These are phyloP conservation scores for Notechis scutatus DNA, from an alignment of 2,113 vertebrate genomes.

Conservation along the genomic window DNA sequence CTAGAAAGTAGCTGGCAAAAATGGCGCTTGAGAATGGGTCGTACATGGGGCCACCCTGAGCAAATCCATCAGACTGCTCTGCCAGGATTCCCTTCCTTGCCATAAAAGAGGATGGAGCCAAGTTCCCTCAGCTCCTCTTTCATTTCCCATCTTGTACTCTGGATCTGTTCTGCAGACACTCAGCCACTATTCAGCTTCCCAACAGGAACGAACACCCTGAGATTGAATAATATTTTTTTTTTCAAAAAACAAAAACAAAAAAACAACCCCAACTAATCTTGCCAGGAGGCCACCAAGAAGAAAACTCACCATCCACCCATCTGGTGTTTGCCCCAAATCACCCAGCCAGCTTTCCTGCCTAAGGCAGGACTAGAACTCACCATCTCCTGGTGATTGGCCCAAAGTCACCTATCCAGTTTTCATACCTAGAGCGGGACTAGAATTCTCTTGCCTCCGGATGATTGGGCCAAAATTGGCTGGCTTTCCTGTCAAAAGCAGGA, in stretches of 20 bases:
- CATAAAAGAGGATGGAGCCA: too few relatives aligned
- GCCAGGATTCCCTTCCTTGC: not conserved
- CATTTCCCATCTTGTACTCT: not conserved
- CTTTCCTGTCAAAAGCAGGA: too few relatives aligned
- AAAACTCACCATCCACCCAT: not conserved
- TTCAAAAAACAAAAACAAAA: not conserved
- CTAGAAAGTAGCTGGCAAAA: not conserved
- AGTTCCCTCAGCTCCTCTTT: too few relatives aligned
- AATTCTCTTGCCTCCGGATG: too few relatives aligned
- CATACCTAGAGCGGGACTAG: too few relatives aligned
- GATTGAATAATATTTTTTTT: not conserved
- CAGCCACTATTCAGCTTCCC: not conserved
- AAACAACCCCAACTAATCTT: not conserved
- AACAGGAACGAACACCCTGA: not conserved
- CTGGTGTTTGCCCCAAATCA: not conserved
- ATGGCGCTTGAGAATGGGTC: not conserved
- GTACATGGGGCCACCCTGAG: not conserved
- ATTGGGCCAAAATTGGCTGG: too few relatives aligned
- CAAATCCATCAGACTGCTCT: not conserved
- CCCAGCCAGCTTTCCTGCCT: not conserved
- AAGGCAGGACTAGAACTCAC: not conserved
- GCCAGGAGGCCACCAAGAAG: not conserved
- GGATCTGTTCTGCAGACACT: not conserved
- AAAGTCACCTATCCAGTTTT: too few relatives aligned
- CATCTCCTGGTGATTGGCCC: too few relatives aligned